Percentiles rank a stretch among this genome's conserved stretches.
These are phyloP conservation scores for Jordanella pulchra DNA, from an alignment of 2,797 vertebrate species.

Conservation along the genomic window DNA sequence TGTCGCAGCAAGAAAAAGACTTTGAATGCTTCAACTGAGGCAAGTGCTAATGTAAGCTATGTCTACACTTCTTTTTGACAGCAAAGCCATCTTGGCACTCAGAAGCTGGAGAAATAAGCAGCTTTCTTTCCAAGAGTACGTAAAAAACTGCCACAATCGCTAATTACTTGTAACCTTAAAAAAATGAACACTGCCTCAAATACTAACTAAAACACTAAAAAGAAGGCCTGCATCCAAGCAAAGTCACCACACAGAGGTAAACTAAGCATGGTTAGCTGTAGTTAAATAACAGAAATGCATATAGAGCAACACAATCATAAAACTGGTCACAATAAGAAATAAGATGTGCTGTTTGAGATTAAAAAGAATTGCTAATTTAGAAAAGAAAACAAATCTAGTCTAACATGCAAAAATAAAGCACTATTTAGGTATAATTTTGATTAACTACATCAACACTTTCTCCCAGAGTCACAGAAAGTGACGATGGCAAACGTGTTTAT, in stretches of 20 bases:
- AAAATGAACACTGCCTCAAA: constrained; percentile 32
- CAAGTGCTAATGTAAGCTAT: constrained; percentile 20
- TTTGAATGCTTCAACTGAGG: constrained; percentile 3
- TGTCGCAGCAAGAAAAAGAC: constrained; percentile 7
- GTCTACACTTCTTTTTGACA: constrained; percentile 45
- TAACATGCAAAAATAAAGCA: constrained; percentile 11
- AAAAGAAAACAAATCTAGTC: background rate
- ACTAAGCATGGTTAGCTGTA: constrained; percentile 35
- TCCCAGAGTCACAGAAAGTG: background rate
- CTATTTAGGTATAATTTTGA: constrained; percentile 7
- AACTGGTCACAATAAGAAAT: background rate
- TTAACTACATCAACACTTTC: constrained; percentile 16
- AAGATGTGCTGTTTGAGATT: background rate
- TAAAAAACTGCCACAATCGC: constrained; percentile 18
- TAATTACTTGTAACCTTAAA: constrained; percentile 15
- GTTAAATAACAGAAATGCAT: constrained; percentile 41
- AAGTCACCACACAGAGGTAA: constrained; percentile 30
- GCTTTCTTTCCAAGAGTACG: constrained; percentile 29
- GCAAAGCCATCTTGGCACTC: constrained; percentile 17
- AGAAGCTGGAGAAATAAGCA: constrained; percentile 25
- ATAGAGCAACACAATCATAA: background rate
- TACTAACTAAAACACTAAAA: constrained; percentile 33
- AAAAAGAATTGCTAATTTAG: background rate
- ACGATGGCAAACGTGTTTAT: constrained; percentile 24
- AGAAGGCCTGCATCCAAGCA: constrained; percentile 35